A percentile compares a stretch with the other conserved stretches of the same genome.
phyloP scores from a whole-genome alignment of 2,888 invertebrate species.

The Nemapogon koenigi region DNA sequence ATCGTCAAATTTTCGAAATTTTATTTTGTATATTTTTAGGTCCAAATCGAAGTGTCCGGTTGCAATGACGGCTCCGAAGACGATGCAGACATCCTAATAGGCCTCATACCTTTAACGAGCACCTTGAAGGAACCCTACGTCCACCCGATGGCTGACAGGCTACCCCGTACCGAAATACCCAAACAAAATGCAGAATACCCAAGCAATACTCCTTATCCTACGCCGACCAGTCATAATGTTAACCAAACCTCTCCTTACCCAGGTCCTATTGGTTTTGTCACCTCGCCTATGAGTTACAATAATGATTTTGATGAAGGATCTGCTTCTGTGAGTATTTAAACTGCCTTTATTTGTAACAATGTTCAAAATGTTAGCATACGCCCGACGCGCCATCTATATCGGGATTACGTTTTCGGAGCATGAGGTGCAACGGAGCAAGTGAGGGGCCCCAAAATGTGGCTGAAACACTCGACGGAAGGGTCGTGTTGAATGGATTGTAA shows the following conservation, averaged over 20 bases:
- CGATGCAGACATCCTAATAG: conserved; percentile 34
- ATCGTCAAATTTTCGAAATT: too few relatives aligned
- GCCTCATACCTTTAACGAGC: conserved; percentile 28
- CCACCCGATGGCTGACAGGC: conserved; percentile 29
- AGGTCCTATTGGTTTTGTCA: not conserved
- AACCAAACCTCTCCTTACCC: conserved; percentile 6
- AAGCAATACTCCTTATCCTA: conserved; percentile 11
- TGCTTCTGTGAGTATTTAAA: not conserved
- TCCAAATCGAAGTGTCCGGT: conserved; percentile 33
- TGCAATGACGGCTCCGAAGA: conserved; percentile 35
- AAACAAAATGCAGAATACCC: conserved; percentile 15
- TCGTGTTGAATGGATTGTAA: too few relatives aligned
- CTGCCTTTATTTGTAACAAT: not conserved
- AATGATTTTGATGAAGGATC: not conserved
- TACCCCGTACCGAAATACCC: conserved; percentile 31
- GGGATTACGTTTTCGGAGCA: too few relatives aligned
- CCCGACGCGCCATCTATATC: too few relatives aligned
- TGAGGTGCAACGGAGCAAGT: too few relatives aligned
- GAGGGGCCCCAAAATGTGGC: too few relatives aligned
- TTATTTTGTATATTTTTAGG: conserved; percentile 31
- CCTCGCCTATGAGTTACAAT: too few relatives aligned
- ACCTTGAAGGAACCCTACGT: conserved; percentile 20
- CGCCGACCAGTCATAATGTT: conserved; percentile 1
- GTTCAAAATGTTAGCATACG: not conserved
- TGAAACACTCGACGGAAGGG: too few relatives aligned